These are phyloP conservation scores for Xerus rutilus DNA, from an alignment of 2,797 vertebrate species.

Conservation along the genomic window DNA sequence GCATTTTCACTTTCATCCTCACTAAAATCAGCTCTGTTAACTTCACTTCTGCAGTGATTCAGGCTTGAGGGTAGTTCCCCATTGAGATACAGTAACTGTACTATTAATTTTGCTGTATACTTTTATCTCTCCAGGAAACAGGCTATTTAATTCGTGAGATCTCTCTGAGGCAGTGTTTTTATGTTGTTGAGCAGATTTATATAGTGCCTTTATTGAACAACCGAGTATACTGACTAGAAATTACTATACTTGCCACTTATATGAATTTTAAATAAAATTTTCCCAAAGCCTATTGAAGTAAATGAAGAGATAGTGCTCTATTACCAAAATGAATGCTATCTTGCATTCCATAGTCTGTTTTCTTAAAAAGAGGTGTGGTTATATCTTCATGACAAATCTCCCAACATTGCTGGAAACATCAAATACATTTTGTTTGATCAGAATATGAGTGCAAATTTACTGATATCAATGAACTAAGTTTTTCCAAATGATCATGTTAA, in stretches of 20 bases:
- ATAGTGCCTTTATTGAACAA: conserved; percentile 45
- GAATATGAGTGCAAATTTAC: background rate
- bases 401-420: background rate
- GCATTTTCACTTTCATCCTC: conserved; percentile 39
- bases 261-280: conserved; percentile 68
- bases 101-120: conserved; percentile 77
- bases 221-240: conserved; percentile 62
- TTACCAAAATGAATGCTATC: background rate
- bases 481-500: background rate
- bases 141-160: conserved; percentile 75
- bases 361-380: background rate
- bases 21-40: background rate
- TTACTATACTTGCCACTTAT: conserved; percentile 56
- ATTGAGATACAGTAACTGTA: conserved; percentile 62
- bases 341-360: background rate
- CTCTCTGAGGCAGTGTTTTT: conserved; percentile 66
- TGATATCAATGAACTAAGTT: background rate
- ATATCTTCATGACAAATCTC: background rate
- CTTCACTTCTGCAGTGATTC: conserved; percentile 32
- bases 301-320: background rate
- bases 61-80: conserved; percentile 68
- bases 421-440: conserved; percentile 12
- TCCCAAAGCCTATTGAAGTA: conserved; percentile 59
- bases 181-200: conserved; percentile 73
- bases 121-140: conserved; percentile 66